Evolutionary conservation across 2,113 vertebrate species (phyloP), one percentile per base, ranked within the genome.

Genomic region (Oreochromis tanganicae): DNA sequence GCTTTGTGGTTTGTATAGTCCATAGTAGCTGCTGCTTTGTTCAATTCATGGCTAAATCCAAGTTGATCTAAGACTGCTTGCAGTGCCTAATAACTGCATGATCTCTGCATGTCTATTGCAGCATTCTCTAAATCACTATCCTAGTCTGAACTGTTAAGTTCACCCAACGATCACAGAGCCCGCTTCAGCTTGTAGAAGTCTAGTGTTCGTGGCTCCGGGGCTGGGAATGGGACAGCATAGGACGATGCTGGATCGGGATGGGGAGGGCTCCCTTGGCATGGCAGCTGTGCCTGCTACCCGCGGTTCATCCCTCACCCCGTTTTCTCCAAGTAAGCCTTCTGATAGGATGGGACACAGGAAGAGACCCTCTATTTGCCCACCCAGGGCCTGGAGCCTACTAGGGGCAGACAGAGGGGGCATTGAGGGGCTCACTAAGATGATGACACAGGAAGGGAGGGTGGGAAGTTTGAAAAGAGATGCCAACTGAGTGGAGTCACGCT

Each of bases 391-490:
- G n/a, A 83, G 87, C 85, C 75, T 66, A 86, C 71, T 86, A 59
- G 85, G 87, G 66, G 63, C 68, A 91, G 90, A 96, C 96, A 96
- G 95, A 96, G 92, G 87, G 84, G 89, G 89, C 92, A 95, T 95
- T 96, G 95, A 96, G 90, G 91, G 87, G 86, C 88, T 89, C 84
- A 83, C 81, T 87, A 82, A 86, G 86, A 90, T 46, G 85, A 87
- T 78, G 90, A 91, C 85, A 75, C 66, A 61, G 81, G 82, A 88
- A 85, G 38, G 52, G 34, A 81, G 75, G 75, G 68, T 46, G 78
- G 85, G 66, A 27, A 78, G 56, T 59, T 78, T 55, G 61, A 57
- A 81, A 87, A 81, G 91, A 94, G 94, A 96, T 95, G 92, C 94
- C 95, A 94, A 93, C 88, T 54, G 88, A 96, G 91, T 93, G 80